Base-by-base conservation (phyloP, 2,888 invertebrate genomes). In the Ophonus ardosiacus region DNA sequence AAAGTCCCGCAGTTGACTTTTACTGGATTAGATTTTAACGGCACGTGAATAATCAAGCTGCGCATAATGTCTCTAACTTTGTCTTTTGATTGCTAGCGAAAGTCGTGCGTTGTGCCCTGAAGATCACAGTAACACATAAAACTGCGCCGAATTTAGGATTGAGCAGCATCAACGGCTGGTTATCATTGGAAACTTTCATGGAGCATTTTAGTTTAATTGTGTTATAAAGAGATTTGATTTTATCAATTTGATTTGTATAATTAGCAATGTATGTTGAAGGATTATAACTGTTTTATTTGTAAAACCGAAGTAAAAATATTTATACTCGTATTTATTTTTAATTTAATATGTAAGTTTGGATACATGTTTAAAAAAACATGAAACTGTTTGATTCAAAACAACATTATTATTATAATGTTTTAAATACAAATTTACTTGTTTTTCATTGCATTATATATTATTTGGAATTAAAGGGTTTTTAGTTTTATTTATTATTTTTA, bases 11-110 rank as follows among this genome's bases (percentile, higher is more conserved):
- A 59, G 74, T 83, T 83, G 74, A 76, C 59, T 83, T 83, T 83
- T 76, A 82, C 56, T 71, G 74, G 74, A 83, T 83, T 83, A 83
- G 61, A 83, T 83, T 59, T 83, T 76, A 76, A 83, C 83, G 74
- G 83, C 61, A 74, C 83, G 83, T 83, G 83, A 83, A 83, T 83
- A 83, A 71, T 83, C 83, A 83, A 83, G 71, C 82, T 56, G 57
- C 38, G 68, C 7, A 81, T 81, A 65, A 81, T 68, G 63, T 21
- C 51, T 56, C 38, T 21, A 81, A 81, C 63, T 81, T 81, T 81
- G 43, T 40, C 51, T 51, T 63, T 51, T 63, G 43, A 81, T 40
- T 81, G 63, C 63, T 81, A 65, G 63, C 51, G 59, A 79, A 79
- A 79, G 61, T 79, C 61, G 61, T 74, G 71, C 71, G 71, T 74